Evolutionary conservation across 1,140 invertebrate genomes (phyloP), one percentile per base, ranked within the genome.

Genomic region (Cyclina sinensis): DNA sequence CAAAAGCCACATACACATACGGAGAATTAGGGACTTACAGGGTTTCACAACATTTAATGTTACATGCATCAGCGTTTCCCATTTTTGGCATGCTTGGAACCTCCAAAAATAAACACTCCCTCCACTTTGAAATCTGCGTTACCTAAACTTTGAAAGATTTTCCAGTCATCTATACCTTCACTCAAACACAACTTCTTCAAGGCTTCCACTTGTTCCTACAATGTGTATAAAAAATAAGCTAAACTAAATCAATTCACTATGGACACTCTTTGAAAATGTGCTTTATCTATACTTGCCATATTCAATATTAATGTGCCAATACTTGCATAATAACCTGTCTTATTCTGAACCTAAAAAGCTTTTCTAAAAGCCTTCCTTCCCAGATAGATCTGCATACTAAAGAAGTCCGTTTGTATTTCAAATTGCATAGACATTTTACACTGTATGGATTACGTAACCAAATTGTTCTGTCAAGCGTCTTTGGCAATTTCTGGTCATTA

Each of bases 101-200:
- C 21, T 87, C 76, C 85, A 80, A 87, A 87, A 35, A 87, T 24
- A 62, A 87, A 87, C 24, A 87, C 74, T n/a, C 85, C 85, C 35
- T 87, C 85, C 51, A 87, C 73, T 70, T 87, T 48, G 62, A 54
- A 70, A 35, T 51, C 74, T n/a, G 62, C 39, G 51, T 90, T 89
- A 92, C 91, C 81, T 81, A 92, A 46, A 30, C 84, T 90, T 76
- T 92, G 91, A 59, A 90, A 89, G 7, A 92, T 76, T 30, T 91
- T 91, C 90, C 90, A 92, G 68, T 92, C 91, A 24, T 92, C 91
- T 5, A 92, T 91, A 3, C 90, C 90, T 76, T 92, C 91, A 2
- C 62, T 68, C 12, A 92, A 37, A 90, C 91, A 92, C 11, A 92
- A 76, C 65, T 86, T 91, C 48, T 88, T 82, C 65, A 92, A 18